A percentile compares a stretch with the other conserved stretches of the same genome.
Conservation (phyloP, 1,140 invertebrate genomes). For the Apis mellifera region DNA sequence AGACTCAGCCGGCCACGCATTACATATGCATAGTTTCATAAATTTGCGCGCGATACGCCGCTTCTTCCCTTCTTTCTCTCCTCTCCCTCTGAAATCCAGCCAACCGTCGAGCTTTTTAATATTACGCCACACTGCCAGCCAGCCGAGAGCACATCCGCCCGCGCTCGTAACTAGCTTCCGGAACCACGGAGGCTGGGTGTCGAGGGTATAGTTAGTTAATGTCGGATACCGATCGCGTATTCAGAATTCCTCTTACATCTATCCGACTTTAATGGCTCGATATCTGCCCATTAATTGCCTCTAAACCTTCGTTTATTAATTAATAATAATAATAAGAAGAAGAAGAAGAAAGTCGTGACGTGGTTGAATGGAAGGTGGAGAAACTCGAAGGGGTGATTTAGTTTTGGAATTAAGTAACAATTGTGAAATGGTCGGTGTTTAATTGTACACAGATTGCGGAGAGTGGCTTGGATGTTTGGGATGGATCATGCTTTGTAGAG, state of each 20-base stretch:
- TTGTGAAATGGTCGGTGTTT: neutral
- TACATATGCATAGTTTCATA: slow-evolving; percentile 75
- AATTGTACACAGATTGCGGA: neutral
- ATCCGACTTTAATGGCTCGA: neutral
- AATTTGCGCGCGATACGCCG: slow-evolving; percentile 58
- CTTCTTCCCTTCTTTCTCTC: slow-evolving; percentile 28
- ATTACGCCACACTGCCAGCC: slow-evolving; percentile 9
- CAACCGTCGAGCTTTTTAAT: slow-evolving; percentile 54
- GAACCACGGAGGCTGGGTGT: slow-evolving; percentile 3
- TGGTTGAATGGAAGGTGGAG: no score
- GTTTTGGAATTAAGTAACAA: neutral
- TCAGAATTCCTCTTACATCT: neutral
- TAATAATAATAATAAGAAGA: no score
- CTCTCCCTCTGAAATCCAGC: slow-evolving; percentile 43
- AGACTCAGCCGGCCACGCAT: slow-evolving; percentile 42
- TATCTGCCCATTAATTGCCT: slow-evolving; percentile 35
- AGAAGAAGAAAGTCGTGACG: neutral
- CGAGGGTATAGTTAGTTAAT: slow-evolving; percentile 12
- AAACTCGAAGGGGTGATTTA: no score
- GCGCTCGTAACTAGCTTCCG: neutral
- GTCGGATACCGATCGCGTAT: slow-evolving; percentile 6
- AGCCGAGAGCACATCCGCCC: neutral
- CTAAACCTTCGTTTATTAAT: neutral
- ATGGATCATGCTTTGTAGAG: no score
- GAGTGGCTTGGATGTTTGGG: no score